A percentile compares a stretch with the other conserved stretches of the same genome.
Evolutionary conservation across 2,113 vertebrate species (phyloP).

Genomic region (Melanerpes aurifrons): DNA sequence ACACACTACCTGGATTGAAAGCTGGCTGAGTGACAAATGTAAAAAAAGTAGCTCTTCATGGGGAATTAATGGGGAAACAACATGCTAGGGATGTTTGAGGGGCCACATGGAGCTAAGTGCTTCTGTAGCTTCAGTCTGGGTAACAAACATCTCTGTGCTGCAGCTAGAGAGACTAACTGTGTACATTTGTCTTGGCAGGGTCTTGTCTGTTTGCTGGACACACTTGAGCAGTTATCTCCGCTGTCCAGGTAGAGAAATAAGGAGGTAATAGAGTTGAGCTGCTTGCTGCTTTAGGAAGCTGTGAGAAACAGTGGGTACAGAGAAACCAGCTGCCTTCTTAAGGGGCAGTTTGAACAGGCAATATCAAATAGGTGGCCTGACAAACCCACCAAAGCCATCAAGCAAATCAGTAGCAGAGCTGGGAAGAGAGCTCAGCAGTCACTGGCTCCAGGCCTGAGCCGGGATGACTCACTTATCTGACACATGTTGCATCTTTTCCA

Average conservation of each 20-base stretch:
- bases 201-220: neutral
- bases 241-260: neutral
- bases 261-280: neutral
- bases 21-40: conserved; percentile 1
- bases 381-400: neutral
- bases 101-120: neutral
- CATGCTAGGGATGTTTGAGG: neutral
- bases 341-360: neutral
- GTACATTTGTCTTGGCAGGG: neutral
- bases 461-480: conserved; percentile 52
- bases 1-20: conserved; percentile 7
- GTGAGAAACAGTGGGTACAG: neutral
- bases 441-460: neutral
- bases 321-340: neutral
- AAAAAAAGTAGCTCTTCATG: conserved; percentile 14
- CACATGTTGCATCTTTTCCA: conserved; percentile 59
- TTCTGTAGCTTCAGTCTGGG: neutral
- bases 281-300: conserved; percentile 1
- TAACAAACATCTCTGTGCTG: neutral
- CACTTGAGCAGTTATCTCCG: neutral
- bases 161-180: neutral
- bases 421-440: neutral
- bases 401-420: conserved; percentile 54
- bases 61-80: neutral
- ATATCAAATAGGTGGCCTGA: conserved; percentile 12